These are phyloP conservation scores for Octodon degus DNA, from an alignment of 2,113 vertebrate genomes.

Conservation along the genomic window DNA sequence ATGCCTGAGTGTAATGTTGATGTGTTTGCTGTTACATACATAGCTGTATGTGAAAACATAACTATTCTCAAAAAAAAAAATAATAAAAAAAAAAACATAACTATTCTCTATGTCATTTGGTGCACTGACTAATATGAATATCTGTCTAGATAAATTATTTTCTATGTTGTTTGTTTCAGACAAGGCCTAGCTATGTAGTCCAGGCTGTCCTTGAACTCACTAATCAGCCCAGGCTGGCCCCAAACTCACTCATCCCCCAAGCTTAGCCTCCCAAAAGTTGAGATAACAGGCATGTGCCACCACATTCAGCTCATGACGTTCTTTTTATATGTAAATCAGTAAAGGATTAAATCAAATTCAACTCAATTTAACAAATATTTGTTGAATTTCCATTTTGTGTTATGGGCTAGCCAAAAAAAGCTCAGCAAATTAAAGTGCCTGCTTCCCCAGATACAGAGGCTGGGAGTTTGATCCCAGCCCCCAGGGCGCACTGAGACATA, in stretches of 20 bases:
- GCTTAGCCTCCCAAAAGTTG: background rate
- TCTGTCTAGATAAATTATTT: background rate
- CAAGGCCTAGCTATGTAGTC: background rate
- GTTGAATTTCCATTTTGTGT: background rate
- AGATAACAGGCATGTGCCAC: background rate
- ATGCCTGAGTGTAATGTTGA: slow-evolving; percentile 1
- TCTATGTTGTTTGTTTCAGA: background rate
- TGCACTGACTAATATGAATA: background rate
- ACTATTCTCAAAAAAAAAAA: too few species aligned
- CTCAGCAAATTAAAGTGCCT: too few species aligned
- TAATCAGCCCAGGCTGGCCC: background rate
- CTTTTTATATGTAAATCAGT: background rate
- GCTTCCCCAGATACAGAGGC: too few species aligned
- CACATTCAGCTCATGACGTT: background rate
- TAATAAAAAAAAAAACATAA: too few species aligned
- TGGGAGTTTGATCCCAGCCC: too few species aligned
- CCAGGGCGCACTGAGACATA: too few species aligned
- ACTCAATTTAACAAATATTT: slow-evolving; percentile 30
- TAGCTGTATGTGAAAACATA: slow-evolving; percentile 19
- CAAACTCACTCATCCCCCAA: background rate
- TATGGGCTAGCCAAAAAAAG: background rate
- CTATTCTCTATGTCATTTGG: background rate
- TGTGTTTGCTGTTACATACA: slow-evolving; percentile 9
- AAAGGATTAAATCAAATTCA: slow-evolving; percentile 27
- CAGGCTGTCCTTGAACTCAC: background rate